Conservation (phyloP, 2,113 vertebrate species). For the Heterotis niloticus region DNA sequence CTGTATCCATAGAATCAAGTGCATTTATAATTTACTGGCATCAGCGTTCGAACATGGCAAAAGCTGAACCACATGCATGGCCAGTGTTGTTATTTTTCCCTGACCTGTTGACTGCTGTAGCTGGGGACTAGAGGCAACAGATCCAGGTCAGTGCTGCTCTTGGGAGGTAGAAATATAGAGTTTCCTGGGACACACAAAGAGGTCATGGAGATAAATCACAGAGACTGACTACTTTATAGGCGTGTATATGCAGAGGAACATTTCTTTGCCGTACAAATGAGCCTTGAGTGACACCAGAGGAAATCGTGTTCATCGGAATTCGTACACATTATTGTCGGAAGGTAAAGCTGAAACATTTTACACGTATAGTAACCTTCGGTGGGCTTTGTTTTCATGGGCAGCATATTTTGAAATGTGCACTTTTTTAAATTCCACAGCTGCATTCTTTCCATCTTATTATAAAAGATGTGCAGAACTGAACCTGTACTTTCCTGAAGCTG, state of each 20-base stretch:
- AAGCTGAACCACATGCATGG: not conserved
- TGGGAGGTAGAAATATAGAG: slow-evolving; percentile 28
- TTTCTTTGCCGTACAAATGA: slow-evolving; percentile 40
- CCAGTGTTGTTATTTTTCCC: not conserved
- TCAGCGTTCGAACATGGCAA: not conserved
- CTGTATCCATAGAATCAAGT: not conserved
- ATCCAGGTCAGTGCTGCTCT: slow-evolving; percentile 29
- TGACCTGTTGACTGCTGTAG: slow-evolving; percentile 26
- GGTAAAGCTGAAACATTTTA: slow-evolving; percentile 34
- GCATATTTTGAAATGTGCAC: not conserved
- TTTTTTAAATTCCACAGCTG: not conserved
- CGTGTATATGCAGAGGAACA: slow-evolving; percentile 34
- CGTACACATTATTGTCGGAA: slow-evolving; percentile 12
- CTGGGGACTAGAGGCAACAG: slow-evolving; percentile 26
- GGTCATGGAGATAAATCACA: slow-evolving; percentile 23
- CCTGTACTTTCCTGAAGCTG: not conserved
- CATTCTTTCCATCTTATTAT: not conserved
- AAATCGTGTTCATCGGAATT: slow-evolving; percentile 37
- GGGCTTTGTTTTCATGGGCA: not conserved
- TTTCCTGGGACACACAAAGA: slow-evolving; percentile 26
- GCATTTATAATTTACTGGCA: not conserved
- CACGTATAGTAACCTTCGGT: slow-evolving; percentile 23
- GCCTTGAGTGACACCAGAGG: slow-evolving; percentile 34
- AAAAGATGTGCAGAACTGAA: not conserved
- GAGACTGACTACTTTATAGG: slow-evolving; percentile 40